Evolutionary conservation across 2,888 invertebrate species (phyloP), one percentile per base, ranked within the genome.

Genomic region (Polyommatus icarus): DNA sequence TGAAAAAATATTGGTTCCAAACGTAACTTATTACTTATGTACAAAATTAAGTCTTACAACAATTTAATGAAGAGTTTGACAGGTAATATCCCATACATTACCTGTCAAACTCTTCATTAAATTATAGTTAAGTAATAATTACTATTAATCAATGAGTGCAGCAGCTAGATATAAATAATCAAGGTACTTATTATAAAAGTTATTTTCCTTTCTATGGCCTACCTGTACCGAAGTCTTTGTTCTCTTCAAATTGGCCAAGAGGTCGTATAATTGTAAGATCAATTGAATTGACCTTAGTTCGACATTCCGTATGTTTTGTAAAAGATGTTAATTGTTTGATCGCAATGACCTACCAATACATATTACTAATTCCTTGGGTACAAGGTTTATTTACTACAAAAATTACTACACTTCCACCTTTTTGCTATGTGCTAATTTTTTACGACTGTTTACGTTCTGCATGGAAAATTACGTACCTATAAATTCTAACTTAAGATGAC

Each of bases 301-400:
- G 15, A 18, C 32, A 67, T 67, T 67, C 67, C 67, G 18, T 6
- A 29, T 67, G 67, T 67, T 29, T 67, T 6, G 67, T 67, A 29
- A 67, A 67, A 67, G 12, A 67, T 67, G 67, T 67, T 29, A 67
- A 67, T 67, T 67, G 61, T 67, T 12, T 24, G 61, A 67, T 67
- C 24, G 12, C 18, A 67, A 32, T 32, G 15, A 67, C 29, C 6
- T 24, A 67, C 67, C 29, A 3, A 18, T 12, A n/a, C n/a, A n/a
- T n/a, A 4, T 67, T 67, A 29, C 12, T 32, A 67, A 67, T 67
- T 67, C 15, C 5, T 32, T 32, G 32, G 32, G 32, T 32, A 32
- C 32, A 32, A 57, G 6, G n/a, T n/a, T 18, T 18, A 20, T 59
- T 20, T 59, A 20, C 10, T 20, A 12, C 29, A 67, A 29, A 29